Percentiles rank a stretch among this genome's conserved stretches.
These are phyloP conservation scores for Coelinius sp. DNA, from an alignment of 2,888 invertebrate species.

Conservation along the genomic window DNA sequence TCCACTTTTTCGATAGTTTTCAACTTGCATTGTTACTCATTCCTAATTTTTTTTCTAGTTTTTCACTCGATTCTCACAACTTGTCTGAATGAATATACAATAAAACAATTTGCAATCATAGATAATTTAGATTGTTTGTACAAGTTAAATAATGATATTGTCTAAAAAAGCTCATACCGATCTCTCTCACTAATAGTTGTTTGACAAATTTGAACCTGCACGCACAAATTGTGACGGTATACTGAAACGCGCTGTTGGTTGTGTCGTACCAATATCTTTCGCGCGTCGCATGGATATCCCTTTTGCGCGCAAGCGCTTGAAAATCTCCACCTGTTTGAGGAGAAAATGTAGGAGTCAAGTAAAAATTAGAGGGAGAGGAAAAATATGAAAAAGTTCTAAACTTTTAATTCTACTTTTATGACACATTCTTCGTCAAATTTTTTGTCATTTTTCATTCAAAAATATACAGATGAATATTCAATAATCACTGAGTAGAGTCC, in stretches of 20 bases:
- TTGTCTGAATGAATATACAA: background rate
- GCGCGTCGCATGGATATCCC: conserved; percentile 33
- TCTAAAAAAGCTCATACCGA: background rate
- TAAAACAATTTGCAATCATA: background rate
- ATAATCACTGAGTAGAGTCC: too few species aligned
- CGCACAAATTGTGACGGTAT: conserved; percentile 60
- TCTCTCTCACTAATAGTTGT: background rate
- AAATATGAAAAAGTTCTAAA: background rate
- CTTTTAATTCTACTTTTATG: too few species aligned
- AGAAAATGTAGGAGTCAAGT: conserved; percentile 35
- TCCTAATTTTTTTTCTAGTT: too few species aligned
- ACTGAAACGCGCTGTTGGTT: conserved; percentile 53
- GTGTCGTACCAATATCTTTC: conserved; percentile 22
- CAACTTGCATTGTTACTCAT: background rate
- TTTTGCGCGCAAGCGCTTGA: conserved; percentile 33
- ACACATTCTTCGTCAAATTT: too few species aligned
- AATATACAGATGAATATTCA: too few species aligned
- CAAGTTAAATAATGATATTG: background rate
- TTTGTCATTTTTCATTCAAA: too few species aligned
- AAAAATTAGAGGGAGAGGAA: background rate
- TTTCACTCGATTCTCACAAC: background rate
- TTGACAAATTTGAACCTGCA: conserved; percentile 48
- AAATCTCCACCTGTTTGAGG: conserved; percentile 41
- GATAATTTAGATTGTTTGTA: background rate
- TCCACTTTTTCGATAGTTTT: background rate